Conservation (phyloP, 2,113 vertebrate species). For the Oryctolagus cuniculus region mOryCun1.1 NC_091438.1:162489001-162489500, state of each 20-base stretch:
- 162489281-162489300: neutral
- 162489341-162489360: neutral
- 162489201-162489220: constrained; percentile 74
- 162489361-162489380: neutral
- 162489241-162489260: neutral
- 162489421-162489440: neutral
- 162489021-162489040: neutral
- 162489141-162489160: neutral
- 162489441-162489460: neutral
- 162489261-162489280: constrained; percentile 60
- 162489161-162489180: neutral
- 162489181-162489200: neutral
- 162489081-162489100: rapidly evolving
- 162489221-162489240: neutral
- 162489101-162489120: neutral
- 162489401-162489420: too few species aligned
- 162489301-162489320: neutral
- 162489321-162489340: neutral
- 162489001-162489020: rapidly evolving
- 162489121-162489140: neutral
- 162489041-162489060: rapidly evolving
- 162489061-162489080: rapidly evolving
- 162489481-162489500: too few species aligned
- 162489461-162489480: rapidly evolving
- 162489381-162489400: neutral